Evolutionary conservation across 2,888 invertebrate genomes (phyloP).

Genomic region (Pogonocherus hispidulus): DNA sequence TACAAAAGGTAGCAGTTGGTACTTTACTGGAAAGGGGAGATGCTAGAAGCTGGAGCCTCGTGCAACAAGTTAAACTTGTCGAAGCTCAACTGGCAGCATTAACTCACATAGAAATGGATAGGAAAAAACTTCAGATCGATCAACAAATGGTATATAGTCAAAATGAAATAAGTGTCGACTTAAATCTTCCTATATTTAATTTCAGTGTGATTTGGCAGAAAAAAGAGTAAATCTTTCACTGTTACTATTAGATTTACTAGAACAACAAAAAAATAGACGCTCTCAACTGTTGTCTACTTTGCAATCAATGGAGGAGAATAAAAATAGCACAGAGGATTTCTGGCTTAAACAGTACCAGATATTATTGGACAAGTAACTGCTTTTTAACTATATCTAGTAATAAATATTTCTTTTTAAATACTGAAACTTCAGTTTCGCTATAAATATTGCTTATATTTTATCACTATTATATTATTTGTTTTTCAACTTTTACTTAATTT

Average conservation of each 20-base stretch:
- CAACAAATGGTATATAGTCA: slow-evolving; percentile 75
- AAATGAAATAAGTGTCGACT: slow-evolving; percentile 36
- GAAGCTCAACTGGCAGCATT: slow-evolving; percentile 80
- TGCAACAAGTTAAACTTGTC: slow-evolving; percentile 82
- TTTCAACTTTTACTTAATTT: slow-evolving; percentile 17
- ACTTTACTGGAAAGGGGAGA: slow-evolving; percentile 81
- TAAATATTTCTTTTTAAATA: no score
- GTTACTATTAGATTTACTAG: slow-evolving; percentile 77
- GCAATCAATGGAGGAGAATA: slow-evolving; percentile 78
- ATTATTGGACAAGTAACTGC: slow-evolving; percentile 75
- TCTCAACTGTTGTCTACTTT: slow-evolving; percentile 78
- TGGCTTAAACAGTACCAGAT: slow-evolving; percentile 88
- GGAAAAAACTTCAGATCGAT: slow-evolving; percentile 76
- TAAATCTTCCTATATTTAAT: slow-evolving; percentile 1
- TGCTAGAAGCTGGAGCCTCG: slow-evolving; percentile 81
- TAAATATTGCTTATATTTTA: no score
- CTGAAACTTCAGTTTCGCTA: no score
- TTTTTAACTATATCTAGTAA: not conserved
- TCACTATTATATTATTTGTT: no score
- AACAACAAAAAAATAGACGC: slow-evolving; percentile 78
- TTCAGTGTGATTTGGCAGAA: slow-evolving; percentile 76
- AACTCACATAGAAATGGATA: slow-evolving; percentile 81
- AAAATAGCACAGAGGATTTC: slow-evolving; percentile 73
- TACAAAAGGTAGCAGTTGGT: slow-evolving; percentile 81
- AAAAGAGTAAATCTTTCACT: slow-evolving; percentile 78